Percentiles rank a stretch among this genome's conserved stretches.
These are phyloP conservation scores for Chouioia cunea DNA, from an alignment of 2,888 invertebrate genomes.

Conservation along the genomic window DNA sequence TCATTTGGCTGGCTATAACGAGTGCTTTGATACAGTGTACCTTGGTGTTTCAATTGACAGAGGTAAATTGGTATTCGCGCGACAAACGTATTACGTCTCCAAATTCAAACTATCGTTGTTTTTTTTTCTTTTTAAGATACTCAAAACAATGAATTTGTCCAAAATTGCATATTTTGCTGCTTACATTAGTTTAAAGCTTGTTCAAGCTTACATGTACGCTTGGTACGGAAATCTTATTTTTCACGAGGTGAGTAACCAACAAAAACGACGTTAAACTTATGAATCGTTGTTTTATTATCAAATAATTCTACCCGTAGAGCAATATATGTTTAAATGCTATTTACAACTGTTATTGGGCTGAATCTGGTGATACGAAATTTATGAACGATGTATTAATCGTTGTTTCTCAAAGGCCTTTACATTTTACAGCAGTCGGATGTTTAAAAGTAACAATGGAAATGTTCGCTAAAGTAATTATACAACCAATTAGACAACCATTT, in stretches of 20 bases:
- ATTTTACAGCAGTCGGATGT: constrained; percentile 45
- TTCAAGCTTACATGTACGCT: constrained; percentile 51
- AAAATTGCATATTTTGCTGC: not conserved
- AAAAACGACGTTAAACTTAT: not conserved
- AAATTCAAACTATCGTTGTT: too few relatives aligned
- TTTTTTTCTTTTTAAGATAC: not conserved
- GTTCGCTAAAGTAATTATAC: constrained; percentile 18
- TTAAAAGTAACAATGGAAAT: constrained; percentile 12
- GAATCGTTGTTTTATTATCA: not conserved
- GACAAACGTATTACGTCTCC: too few relatives aligned
- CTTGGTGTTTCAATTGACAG: constrained; percentile 51
- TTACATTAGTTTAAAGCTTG: constrained; percentile 38
- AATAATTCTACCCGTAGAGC: constrained; percentile 46
- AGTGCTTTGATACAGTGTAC: constrained; percentile 53
- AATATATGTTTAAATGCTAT: constrained; percentile 50
- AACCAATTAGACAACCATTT: too few relatives aligned
- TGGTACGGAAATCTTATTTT: constrained; percentile 49
- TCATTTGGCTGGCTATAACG: constrained; percentile 50
- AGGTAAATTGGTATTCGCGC: constrained; percentile 1
- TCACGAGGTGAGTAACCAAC: constrained; percentile 41
- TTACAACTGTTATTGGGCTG: constrained; percentile 52
- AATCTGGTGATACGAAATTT: constrained; percentile 42
- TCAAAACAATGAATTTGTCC: not conserved
- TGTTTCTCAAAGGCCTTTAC: constrained; percentile 52
- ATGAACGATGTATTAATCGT: constrained; percentile 47